Evolutionary conservation across 2,797 vertebrate species (phyloP), one percentile per base, ranked within the genome.

Genomic region (Cossypha polioptera): DNA sequence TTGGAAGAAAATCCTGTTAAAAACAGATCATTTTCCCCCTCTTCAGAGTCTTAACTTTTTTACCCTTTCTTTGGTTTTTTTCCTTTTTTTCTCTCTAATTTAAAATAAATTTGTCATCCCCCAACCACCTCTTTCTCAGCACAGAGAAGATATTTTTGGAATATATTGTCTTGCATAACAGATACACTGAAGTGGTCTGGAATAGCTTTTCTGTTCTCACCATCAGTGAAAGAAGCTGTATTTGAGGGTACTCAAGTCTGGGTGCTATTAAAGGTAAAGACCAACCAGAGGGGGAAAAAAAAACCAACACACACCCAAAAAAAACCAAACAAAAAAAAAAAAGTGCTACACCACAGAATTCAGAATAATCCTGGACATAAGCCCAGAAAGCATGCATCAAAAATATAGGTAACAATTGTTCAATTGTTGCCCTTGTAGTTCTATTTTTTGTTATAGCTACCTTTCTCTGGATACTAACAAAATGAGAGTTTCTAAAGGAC

Each of bases 1-100:
- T 63, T 86, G 76, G 59, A 90, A 88, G 87, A 92, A 94, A 96
- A 96, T 74, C 58, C 51, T 76, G 82, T 91, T 95, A 87, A 86
- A 89, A 89, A 24, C 36, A 93, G 74, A 95, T 87, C 90, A 76
- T 11, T 90, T 85, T n/a, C 36, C 35, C 63, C 31, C 26, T 74
- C 29, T 87, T 74, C 72, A 45, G 40, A 40, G 19, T 71, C 65
- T 67, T 63, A 78, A 79, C 22, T 81, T 71, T 48, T 50, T 35
- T 7, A 29, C 5, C 1, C 13, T 42, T 29, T 42, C 22, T 29
- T 48, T 15, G 7, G 2, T 1, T 10, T 66, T 38, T 13, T 13
- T 21, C 0, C 3, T 8, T 48, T 10, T 9, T 25, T 48, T 40
- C 5, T 9, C 7, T 31, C n/a, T 24, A 16, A 38, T 85, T 87